phyloP scores from a whole-genome alignment of 2,797 vertebrate species.

The Florisuga fusca region DNA sequence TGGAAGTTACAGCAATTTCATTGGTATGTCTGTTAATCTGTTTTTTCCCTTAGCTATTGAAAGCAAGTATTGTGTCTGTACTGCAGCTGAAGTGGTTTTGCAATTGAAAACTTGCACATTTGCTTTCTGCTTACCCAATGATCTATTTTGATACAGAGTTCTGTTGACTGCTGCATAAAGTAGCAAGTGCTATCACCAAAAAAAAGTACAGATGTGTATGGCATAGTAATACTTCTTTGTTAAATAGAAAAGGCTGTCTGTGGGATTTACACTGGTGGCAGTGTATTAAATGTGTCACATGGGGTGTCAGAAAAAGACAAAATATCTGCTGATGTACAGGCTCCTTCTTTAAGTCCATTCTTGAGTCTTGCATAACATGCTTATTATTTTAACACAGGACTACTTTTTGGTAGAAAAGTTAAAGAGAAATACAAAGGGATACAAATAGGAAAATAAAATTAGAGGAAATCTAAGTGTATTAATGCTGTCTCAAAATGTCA shows the following conservation, averaged over 20 bases:
- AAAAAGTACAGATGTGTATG: background rate
- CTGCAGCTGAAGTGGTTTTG: slow-evolving; percentile 51
- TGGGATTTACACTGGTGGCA: slow-evolving; percentile 23
- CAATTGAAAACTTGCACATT: slow-evolving; percentile 26
- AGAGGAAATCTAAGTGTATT: background rate
- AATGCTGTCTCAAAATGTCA: background rate
- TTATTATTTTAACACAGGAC: background rate
- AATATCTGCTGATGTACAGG: background rate
- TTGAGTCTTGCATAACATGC: background rate
- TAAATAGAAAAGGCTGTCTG: slow-evolving; percentile 21
- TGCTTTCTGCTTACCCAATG: slow-evolving; percentile 44
- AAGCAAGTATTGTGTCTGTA: slow-evolving; percentile 17
- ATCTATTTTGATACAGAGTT: slow-evolving; percentile 37
- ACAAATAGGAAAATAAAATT: background rate
- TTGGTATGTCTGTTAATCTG: slow-evolving; percentile 44
- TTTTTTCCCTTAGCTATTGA: slow-evolving; percentile 34
- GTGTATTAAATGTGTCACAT: background rate
- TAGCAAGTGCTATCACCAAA: background rate
- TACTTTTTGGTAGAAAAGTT: background rate
- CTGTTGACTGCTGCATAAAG: slow-evolving; percentile 21
- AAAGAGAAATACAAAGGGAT: background rate
- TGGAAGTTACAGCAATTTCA: slow-evolving; percentile 42
- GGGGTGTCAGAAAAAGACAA: slow-evolving; percentile 7
- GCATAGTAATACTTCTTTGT: slow-evolving; percentile 8
- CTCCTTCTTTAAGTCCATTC: background rate